Evolutionary conservation across 1,140 invertebrate species (phyloP), one percentile per base, ranked within the genome.

Genomic region (Drosophila ananassae): DNA sequence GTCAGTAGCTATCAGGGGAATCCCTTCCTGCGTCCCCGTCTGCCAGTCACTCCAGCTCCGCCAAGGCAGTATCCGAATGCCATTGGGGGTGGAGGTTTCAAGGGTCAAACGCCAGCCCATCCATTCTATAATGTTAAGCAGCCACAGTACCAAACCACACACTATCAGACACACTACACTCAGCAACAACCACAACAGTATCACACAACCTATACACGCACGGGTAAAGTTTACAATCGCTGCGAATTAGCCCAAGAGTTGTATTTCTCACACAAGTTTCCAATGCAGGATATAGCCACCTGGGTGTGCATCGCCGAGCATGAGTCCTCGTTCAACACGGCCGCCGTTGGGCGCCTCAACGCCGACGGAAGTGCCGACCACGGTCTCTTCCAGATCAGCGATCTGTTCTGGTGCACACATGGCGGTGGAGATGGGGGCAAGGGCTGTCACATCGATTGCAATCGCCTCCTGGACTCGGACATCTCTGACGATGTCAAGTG

Each of bases 271-370:
- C 92, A 94, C 91, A 95, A 51, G 59, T 87, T 87, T 87, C 83
- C 83, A 50, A 87, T 87, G 79, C 83, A 87, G 83, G 83, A 87
- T 61, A 57, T 87, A 73, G 83, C 83, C 52, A 95, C 94, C 37
- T 96, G 96, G 96, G 94, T 97, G 39, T 97, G 96, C 93, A 95
- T 96, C 73, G 95, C 95, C 2, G 93, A 93, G 75, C 94, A 95
- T 92, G 96, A 97, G 91, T 96, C 95, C 2, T 91, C 93, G 1
- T 95, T 94, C 89, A 94, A 96, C 76, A 96, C 95, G n/a, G 91
- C 93, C 1, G 95, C 95, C 0, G 91, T 94, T 44, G 94, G 93
- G 34, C 92, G 84, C 6, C 73, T 87, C 10, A 87, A 87, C 24
- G 46, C 75, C 17, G 83, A 87, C n/a, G 83, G 83, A 2, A 95